Percentiles rank a stretch among this genome's conserved stretches.
phyloP scores from a whole-genome alignment of 2,888 invertebrate genomes.

The Pimpla rufipes region DNA sequence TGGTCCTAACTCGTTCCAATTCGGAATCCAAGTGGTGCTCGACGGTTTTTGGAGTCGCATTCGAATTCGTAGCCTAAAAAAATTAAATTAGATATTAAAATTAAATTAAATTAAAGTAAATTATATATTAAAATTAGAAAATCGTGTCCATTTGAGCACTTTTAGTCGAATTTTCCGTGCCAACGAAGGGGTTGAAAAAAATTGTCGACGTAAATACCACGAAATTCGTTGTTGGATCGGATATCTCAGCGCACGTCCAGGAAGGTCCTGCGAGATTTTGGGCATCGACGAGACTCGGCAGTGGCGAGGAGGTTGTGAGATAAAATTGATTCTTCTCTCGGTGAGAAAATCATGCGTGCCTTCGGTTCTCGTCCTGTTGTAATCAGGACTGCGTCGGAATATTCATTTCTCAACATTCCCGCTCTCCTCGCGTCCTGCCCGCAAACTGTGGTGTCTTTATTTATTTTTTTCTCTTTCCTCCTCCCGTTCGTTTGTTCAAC shows the following conservation, averaged over 20 bases:
- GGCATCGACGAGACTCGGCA: conserved; percentile 5
- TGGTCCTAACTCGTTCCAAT: no score
- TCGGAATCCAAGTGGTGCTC: no score
- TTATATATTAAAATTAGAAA: neutral
- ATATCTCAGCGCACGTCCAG: neutral
- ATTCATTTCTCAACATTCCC: conserved; percentile 14
- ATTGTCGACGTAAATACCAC: neutral
- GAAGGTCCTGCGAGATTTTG: neutral
- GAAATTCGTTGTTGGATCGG: conserved; percentile 12
- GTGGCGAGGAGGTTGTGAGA: conserved; percentile 45
- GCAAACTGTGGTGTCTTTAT: no score
- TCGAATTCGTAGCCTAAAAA: no score
- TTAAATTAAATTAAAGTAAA: no score
- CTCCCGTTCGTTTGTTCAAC: no score
- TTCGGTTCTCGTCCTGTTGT: conserved; percentile 51
- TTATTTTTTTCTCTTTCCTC: no score
- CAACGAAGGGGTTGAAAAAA: neutral
- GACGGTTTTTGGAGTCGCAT: no score
- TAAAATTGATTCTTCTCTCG: conserved; percentile 34
- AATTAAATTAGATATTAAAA: no score
- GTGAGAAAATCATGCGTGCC: conserved; percentile 52
- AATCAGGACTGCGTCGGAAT: conserved; percentile 34
- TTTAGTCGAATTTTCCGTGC: no score
- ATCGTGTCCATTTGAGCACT: no score
- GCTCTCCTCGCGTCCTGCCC: conserved; percentile 13